Evolutionary conservation across 2,797 vertebrate genomes (phyloP).

Genomic region (Sphaeramia orbicularis): DNA sequence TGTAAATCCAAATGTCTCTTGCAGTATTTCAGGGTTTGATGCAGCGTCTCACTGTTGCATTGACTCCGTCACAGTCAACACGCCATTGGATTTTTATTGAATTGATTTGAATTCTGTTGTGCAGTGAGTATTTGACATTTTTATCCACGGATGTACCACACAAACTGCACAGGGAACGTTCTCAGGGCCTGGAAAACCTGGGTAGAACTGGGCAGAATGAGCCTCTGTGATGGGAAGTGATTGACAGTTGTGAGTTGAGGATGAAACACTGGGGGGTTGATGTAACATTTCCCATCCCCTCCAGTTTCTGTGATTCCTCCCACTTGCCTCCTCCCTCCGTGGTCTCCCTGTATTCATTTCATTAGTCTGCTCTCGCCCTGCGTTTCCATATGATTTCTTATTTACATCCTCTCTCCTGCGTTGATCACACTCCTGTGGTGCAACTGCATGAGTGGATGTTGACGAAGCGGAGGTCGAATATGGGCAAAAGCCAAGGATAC

Average conservation of each 20-base stretch:
- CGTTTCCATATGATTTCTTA: conserved; percentile 31
- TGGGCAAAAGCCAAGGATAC: too few relatives aligned
- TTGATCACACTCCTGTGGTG: conserved; percentile 20
- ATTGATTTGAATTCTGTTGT: too few relatives aligned
- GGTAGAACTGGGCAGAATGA: neutral
- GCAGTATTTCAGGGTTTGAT: too few relatives aligned
- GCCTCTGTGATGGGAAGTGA: neutral
- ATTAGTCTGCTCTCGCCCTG: conserved; percentile 10
- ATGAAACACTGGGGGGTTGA: conserved; percentile 51
- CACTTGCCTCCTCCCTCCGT: conserved; percentile 34
- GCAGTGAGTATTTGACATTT: too few relatives aligned
- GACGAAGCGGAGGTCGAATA: too few relatives aligned
- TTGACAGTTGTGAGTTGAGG: conserved; percentile 39
- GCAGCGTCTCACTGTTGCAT: too few relatives aligned
- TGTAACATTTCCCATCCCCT: conserved; percentile 28
- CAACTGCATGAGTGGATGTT: neutral
- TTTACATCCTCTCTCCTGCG: conserved; percentile 40
- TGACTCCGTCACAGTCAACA: too few relatives aligned
- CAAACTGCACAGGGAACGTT: too few relatives aligned
- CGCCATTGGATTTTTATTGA: too few relatives aligned
- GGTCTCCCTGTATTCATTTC: conserved; percentile 1
- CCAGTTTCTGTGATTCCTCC: conserved; percentile 33
- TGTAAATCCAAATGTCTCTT: too few relatives aligned
- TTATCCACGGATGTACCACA: too few relatives aligned
- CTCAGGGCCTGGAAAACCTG: too few relatives aligned